A percentile compares a stretch with the other conserved stretches of the same genome.
Conservation (phyloP, 2,888 invertebrate genomes). For the Fissipunctia ypsillon region DNA sequence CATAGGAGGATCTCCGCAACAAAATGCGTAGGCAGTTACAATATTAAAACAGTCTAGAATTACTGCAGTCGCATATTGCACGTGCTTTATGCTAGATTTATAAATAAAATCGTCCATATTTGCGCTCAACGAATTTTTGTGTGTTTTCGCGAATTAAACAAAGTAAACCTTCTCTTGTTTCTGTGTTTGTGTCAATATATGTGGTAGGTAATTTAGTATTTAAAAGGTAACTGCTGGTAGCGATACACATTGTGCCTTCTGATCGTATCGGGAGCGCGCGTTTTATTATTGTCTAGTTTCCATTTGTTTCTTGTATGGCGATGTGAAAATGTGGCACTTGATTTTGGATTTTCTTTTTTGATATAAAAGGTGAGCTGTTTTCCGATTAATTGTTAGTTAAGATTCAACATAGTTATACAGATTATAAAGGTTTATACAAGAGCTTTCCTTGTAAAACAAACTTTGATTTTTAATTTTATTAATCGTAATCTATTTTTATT, state of each 20-base stretch:
- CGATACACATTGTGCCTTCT: conserved; percentile 69
- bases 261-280: conserved; percentile 70
- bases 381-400: background rate
- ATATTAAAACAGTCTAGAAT: conserved; percentile 27
- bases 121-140: background rate
- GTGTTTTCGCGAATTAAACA: background rate
- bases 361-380: conserved; percentile 50
- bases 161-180: conserved; percentile 45
- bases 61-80: conserved; percentile 8
- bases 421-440: background rate
- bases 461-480: background rate
- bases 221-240: conserved; percentile 70
- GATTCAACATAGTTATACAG: background rate
- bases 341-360: conserved; percentile 49
- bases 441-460: background rate
- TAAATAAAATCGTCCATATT: background rate
- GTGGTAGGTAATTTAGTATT: conserved; percentile 71
- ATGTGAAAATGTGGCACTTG: conserved; percentile 58
- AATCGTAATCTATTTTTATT: background rate
- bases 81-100: conserved; percentile 6
- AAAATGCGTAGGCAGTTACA: conserved; percentile 38
- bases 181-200: conserved; percentile 25
- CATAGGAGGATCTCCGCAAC: conserved; percentile 19
- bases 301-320: conserved; percentile 38
- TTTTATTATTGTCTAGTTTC: conserved; percentile 46